Evolutionary conservation across 1,140 invertebrate genomes (phyloP).

Genomic region (Lucilia sericata): DNA sequence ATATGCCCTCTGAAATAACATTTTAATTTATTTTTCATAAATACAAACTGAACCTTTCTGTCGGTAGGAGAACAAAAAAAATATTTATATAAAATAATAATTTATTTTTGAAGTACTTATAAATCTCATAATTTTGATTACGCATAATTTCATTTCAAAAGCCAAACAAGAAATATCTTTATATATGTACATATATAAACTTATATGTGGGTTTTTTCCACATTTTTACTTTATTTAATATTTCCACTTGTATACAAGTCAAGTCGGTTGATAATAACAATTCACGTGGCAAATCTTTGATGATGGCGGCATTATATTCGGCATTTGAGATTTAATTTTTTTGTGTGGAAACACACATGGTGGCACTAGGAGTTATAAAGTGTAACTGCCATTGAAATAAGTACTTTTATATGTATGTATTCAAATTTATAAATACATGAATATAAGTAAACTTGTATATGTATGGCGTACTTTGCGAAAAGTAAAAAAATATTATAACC

Average conservation of each 20-base stretch:
- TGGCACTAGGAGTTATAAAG: background rate
- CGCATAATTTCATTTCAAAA: background rate
- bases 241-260: background rate
- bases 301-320: background rate
- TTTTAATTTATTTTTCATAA: too few relatives aligned
- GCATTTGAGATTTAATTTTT: too few relatives aligned
- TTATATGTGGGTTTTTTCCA: background rate
- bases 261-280: background rate
- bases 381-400: too few relatives aligned
- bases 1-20: too few relatives aligned
- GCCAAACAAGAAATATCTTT: background rate
- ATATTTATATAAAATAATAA: background rate
- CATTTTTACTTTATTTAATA: background rate
- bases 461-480: background rate
- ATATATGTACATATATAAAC: background rate
- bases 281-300: conserved; percentile 10
- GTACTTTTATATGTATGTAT: background rate
- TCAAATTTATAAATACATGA: background rate
- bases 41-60: too few relatives aligned
- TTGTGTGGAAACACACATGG: background rate
- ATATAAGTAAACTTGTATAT: background rate
- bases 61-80: too few relatives aligned
- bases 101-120: background rate
- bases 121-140: background rate
- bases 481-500: background rate